Percentiles rank a stretch among this genome's conserved stretches.
Conservation (phyloP, 2,797 vertebrate genomes). For the Microctenopoma stevenorrisi region DNA sequence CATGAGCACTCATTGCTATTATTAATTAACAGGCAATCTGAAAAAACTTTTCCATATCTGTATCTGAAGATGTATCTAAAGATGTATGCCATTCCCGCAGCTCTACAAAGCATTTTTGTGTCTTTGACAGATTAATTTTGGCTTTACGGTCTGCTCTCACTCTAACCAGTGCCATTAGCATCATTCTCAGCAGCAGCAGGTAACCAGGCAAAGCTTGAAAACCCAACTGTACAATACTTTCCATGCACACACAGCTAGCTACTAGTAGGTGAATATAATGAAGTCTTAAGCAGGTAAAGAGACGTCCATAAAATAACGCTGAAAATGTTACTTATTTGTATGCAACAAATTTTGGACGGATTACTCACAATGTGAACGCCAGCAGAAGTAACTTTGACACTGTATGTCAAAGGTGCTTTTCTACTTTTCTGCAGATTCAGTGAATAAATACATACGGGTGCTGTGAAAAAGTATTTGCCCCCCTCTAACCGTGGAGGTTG, state of each 20-base stretch:
- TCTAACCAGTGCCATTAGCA: neutral
- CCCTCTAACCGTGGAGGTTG: too few species aligned
- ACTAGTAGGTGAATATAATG: neutral
- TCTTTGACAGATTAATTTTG: neutral
- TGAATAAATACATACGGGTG: too few species aligned
- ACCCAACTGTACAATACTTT: neutral
- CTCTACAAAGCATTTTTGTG: neutral
- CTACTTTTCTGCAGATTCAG: too few species aligned
- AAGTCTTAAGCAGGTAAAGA: neutral
- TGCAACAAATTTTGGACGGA: neutral
- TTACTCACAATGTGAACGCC: neutral
- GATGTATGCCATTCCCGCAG: neutral
- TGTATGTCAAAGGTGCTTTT: too few species aligned
- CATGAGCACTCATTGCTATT: conserved; percentile 3
- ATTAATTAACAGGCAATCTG: neutral
- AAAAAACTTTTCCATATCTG: neutral
- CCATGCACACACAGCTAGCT: neutral
- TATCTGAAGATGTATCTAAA: neutral
- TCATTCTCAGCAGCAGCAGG: neutral
- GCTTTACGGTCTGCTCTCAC: neutral
- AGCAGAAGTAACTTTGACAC: too few species aligned
- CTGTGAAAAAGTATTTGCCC: too few species aligned
- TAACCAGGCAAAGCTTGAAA: neutral
- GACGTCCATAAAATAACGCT: neutral
- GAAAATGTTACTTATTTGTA: neutral